These are phyloP conservation scores for Rhea americana DNA, from an alignment of 2,113 vertebrate species.

Conservation along the genomic window DNA sequence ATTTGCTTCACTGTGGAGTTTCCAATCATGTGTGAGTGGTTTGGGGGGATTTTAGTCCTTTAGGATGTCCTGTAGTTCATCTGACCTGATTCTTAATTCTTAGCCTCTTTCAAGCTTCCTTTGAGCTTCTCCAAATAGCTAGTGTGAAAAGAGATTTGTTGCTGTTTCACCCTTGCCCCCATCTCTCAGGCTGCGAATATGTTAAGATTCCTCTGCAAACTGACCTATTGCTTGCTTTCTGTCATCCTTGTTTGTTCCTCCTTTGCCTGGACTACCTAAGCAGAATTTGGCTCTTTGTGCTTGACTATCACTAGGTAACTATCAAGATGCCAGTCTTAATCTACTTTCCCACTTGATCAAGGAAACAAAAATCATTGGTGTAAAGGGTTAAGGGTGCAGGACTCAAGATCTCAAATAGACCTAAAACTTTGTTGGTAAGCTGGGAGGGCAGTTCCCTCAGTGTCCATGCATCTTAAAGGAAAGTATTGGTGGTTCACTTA, in stretches of 20 bases:
- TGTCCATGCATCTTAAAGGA: neutral
- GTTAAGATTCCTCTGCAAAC: neutral
- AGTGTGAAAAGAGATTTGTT: neutral
- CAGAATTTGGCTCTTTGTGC: neutral
- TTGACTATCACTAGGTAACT: neutral
- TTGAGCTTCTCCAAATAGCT: neutral
- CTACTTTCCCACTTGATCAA: neutral
- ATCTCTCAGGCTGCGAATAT: neutral
- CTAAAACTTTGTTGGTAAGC: neutral
- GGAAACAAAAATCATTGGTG: neutral
- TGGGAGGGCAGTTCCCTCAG: neutral
- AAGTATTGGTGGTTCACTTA: neutral
- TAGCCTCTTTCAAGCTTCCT: neutral
- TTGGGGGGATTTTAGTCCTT: neutral
- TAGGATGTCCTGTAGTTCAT: neutral
- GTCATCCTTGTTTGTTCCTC: neutral
- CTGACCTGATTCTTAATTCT: neutral
- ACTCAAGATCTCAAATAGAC: neutral
- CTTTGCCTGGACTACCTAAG: neutral
- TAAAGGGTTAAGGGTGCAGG: neutral
- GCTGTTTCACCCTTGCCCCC: neutral
- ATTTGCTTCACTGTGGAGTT: neutral
- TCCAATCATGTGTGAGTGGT: neutral
- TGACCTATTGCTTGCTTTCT: neutral
- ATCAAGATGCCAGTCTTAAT: neutral